Evolutionary conservation across 2,888 invertebrate genomes (phyloP).

Genomic region (Drosophila hamatofila): DNA sequence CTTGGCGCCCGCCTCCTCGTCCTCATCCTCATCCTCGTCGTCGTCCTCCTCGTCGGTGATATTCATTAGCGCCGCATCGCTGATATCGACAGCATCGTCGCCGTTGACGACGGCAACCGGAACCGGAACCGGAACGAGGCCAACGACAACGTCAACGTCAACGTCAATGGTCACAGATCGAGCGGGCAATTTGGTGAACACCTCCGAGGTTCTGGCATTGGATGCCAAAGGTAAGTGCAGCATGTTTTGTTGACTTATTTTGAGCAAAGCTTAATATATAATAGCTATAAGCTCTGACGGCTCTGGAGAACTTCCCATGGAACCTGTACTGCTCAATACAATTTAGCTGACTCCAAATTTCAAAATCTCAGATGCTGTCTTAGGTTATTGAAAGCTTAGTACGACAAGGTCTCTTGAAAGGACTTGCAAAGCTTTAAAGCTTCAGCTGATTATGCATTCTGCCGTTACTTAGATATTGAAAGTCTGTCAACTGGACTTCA

Average conservation of each 20-base stretch:
- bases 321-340: too few relatives aligned
- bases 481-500: too few relatives aligned
- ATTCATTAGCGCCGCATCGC: conserved; percentile 48
- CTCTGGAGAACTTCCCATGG: background rate
- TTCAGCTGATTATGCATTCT: too few relatives aligned
- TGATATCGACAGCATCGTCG: conserved; percentile 52
- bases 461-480: too few relatives aligned
- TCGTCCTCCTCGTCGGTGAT: conserved; percentile 37
- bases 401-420: too few relatives aligned
- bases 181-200: conserved; percentile 43
- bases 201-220: conserved; percentile 79
- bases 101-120: conserved; percentile 22
- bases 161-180: conserved; percentile 46
- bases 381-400: background rate
- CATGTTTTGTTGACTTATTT: background rate
- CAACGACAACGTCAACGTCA: conserved; percentile 37
- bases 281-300: background rate
- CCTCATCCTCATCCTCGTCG: conserved; percentile 31
- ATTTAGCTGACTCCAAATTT: background rate
- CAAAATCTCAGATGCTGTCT: background rate
- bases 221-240: conserved; percentile 87
- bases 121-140: conserved; percentile 20
- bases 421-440: too few relatives aligned
- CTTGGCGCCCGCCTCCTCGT: conserved; percentile 38
- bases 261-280: background rate